These are phyloP conservation scores for Acronicta psi DNA, from an alignment of 2,888 invertebrate genomes.

Conservation along the genomic window DNA sequence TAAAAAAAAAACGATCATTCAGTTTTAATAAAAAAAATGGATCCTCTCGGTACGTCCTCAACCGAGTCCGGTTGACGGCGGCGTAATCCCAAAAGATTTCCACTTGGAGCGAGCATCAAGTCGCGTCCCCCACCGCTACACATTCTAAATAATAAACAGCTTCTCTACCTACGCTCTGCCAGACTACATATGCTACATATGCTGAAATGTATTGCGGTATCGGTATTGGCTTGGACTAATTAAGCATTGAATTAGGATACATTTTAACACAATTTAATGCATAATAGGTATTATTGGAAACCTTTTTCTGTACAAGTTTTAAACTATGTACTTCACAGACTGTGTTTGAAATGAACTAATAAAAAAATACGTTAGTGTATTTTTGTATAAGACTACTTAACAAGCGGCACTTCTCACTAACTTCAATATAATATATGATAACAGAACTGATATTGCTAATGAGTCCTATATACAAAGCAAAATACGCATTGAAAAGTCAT, in stretches of 20 bases:
- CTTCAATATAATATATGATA: too few relatives aligned
- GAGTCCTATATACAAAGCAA: too few relatives aligned
- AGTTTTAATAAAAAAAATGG: background rate
- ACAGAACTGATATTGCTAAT: too few relatives aligned
- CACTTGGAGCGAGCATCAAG: conserved; percentile 89
- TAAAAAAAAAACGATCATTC: too few relatives aligned
- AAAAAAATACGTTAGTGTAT: too few relatives aligned
- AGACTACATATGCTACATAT: conserved; percentile 37
- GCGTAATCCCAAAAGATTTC: conserved; percentile 89
- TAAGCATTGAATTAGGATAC: background rate
- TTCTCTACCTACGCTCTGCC: conserved; percentile 63
- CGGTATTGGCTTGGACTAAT: conserved; percentile 9
- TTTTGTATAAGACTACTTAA: too few relatives aligned
- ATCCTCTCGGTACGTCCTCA: conserved; percentile 60
- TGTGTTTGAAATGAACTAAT: too few relatives aligned
- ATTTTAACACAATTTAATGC: background rate
- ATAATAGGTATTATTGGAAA: too few relatives aligned
- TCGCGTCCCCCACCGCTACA: conserved; percentile 85
- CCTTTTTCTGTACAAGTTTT: too few relatives aligned
- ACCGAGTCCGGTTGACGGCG: conserved; percentile 77
- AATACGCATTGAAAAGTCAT: too few relatives aligned
- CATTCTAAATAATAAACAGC: conserved; percentile 90
- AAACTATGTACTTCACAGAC: too few relatives aligned
- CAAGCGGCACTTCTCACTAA: too few relatives aligned
- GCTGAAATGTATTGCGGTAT: conserved; percentile 10